Evolutionary conservation across 2,797 vertebrate species (phyloP).

Genomic region (Corythornis leucogaster): DNA sequence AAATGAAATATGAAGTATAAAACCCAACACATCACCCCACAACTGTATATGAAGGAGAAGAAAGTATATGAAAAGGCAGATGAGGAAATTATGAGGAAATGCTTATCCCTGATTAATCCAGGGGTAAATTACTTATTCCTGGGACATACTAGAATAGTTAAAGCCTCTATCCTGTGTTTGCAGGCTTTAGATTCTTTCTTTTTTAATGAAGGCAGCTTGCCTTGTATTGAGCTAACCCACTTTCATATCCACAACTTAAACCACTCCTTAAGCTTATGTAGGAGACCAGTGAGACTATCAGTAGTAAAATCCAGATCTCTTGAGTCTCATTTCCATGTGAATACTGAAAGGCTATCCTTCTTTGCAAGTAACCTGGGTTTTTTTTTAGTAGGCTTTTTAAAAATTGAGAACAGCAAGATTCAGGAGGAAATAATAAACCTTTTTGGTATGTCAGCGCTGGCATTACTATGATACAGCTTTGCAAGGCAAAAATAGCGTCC

Average conservation of each 20-base stretch:
- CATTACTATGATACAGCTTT: not conserved
- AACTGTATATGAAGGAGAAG: not conserved
- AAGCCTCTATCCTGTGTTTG: not conserved
- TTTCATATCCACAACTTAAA: not conserved
- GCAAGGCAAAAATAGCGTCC: not conserved
- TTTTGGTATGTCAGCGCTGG: not conserved
- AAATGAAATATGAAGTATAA: not conserved
- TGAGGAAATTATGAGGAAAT: not conserved
- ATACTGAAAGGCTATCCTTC: not conserved
- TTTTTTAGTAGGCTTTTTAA: not conserved
- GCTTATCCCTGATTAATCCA: not conserved
- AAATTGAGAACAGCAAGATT: not conserved
- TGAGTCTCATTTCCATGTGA: not conserved
- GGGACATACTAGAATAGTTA: not conserved
- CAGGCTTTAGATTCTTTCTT: not conserved
- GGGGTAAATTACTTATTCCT: not conserved
- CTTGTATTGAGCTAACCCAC: not conserved
- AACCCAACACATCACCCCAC: not conserved
- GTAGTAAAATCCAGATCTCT: not conserved
- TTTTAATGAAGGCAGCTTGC: not conserved
- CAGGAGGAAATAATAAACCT: not conserved
- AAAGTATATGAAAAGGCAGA: not conserved
- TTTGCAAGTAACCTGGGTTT: not conserved
- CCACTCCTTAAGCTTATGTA: not conserved
- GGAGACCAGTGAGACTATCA: not conserved